Evolutionary conservation across 1,140 invertebrate species (phyloP), one percentile per base, ranked within the genome.

Genomic region (Hylaeus volcanicus): DNA sequence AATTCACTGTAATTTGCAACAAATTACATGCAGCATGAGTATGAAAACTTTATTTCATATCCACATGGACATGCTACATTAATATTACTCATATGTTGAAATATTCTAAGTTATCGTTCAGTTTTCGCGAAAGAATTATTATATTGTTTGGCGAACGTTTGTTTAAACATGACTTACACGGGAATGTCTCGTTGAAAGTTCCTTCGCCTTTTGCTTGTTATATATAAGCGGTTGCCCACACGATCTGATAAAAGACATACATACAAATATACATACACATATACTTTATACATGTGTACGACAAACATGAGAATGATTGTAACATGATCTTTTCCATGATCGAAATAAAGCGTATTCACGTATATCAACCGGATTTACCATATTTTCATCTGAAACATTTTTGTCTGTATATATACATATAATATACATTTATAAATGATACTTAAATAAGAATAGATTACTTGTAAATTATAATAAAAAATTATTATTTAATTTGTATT

Each of bases 181-280:
- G 45, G 55, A 55, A 56, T 56, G 60, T 80, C 45, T 55, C 58
- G 68, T 65, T 70, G 51, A 81, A 81, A 63, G 66, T 81, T 81
- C 79, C 79, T 81, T 64, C 37, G 79, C 56, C 65, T 69, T 77
- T 81, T 55, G 79, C 65, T 81, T 69, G 55, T 75, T 53, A 14
- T 77, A 5, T 81, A 76, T 61, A 81, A 81, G 56, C 73, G 58
- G 74, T 58, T 81, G 74, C 55, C 58, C 66, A 77, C 58, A 61
- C 66, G 53, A 71, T 26, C 74, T 77, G 51, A 81, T 75, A 81
- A 81, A 81, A 81, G 79, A 81, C 79, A 81, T 68, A 51, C 58
- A n/a, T 60, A 48, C 26, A 26, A 26, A 26, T 48, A 48, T 48
- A 8, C 8, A 48, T 48, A 51, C 51, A 11, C 51, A 51, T 77